Base-by-base conservation (phyloP, 1,140 invertebrate genomes). In the Penaeus indicus region DNA sequence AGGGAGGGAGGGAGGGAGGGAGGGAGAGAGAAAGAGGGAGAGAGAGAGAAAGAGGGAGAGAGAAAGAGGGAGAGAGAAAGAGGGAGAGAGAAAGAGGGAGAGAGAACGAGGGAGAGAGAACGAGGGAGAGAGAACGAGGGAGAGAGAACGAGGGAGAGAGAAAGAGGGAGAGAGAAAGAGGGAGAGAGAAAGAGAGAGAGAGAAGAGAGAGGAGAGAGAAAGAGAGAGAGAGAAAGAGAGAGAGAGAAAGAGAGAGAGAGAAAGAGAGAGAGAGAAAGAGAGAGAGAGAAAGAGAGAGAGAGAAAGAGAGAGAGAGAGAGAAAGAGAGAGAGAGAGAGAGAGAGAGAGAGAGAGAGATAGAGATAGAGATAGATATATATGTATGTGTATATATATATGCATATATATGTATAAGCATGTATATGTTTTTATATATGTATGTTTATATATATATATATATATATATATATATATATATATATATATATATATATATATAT, bases 361-460 rank as follows among this genome's bases (percentile, higher is more conserved):
- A 79, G 11, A 13, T 18, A 79, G 25, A 47, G 22, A 38, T 79
- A 79, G n/a, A n/a, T n/a, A 42, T 81, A 18, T 32, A 81, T 22
- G 54, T 22, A 47, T 81, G 42, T 16, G 18, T 18, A 19, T 47
- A 81, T 18, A 19, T 16, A 38, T 19, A 81, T 18, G 25, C 11
- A 21, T n/a, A n/a, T n/a, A n/a, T n/a, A 63, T 61, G 7, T 32
- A 83, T 27, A 83, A 16, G 63, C 22, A 83, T 27, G 25, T 32
- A 61, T 83, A 16, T 63, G 63, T 62, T 13, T n/a, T 22, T 83
- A 83, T 83, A 83, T 62, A 83, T 83, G 63, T 83, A 83, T 62
- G 63, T 83, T 62, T 83, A 83, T 83, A 83, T 83, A 83, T 83
- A 83, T 83, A 83, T 83, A 83, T 83, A 83, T 83, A 83, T 83